These are phyloP conservation scores for Holocentrus rufus DNA, from an alignment of 2,797 vertebrate genomes.

Conservation along the genomic window DNA sequence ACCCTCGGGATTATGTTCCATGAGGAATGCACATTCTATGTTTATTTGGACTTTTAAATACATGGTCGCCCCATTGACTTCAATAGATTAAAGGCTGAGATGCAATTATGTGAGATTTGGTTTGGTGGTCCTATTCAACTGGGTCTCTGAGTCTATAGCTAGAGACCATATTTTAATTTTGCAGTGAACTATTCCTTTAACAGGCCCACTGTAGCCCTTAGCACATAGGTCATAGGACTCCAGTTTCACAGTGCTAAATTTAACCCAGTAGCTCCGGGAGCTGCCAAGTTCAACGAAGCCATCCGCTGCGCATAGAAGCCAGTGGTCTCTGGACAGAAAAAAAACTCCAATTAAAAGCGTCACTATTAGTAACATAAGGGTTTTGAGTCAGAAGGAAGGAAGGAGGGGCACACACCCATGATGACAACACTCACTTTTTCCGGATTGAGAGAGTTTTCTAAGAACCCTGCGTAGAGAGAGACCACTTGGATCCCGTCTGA, in stretches of 20 bases:
- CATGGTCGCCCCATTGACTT: no score
- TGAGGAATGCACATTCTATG: no score
- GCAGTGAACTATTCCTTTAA: slow-evolving; percentile 56
- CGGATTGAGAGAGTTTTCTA: background rate
- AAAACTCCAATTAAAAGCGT: slow-evolving; percentile 23
- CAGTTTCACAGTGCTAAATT: slow-evolving; percentile 79
- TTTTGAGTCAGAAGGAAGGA: no score
- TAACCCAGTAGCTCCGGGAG: slow-evolving; percentile 65
- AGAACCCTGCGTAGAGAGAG: background rate
- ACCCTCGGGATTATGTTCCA: no score
- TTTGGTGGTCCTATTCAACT: background rate
- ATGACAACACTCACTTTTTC: no score
- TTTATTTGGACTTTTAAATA: no score
- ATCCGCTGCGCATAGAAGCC: slow-evolving; percentile 32
- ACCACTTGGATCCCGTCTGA: background rate
- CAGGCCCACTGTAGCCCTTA: slow-evolving; percentile 33
- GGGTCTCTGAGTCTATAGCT: background rate
- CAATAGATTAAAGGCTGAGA: background rate
- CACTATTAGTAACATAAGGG: slow-evolving; percentile 29
- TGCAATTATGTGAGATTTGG: no score
- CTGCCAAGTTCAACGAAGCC: slow-evolving; percentile 60
- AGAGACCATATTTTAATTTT: slow-evolving; percentile 23
- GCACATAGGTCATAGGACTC: slow-evolving; percentile 74
- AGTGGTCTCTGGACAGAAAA: slow-evolving; percentile 31
- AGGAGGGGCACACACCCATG: no score